Conservation (phyloP, 2,113 vertebrate species). For the Centropristis striata region DNA sequence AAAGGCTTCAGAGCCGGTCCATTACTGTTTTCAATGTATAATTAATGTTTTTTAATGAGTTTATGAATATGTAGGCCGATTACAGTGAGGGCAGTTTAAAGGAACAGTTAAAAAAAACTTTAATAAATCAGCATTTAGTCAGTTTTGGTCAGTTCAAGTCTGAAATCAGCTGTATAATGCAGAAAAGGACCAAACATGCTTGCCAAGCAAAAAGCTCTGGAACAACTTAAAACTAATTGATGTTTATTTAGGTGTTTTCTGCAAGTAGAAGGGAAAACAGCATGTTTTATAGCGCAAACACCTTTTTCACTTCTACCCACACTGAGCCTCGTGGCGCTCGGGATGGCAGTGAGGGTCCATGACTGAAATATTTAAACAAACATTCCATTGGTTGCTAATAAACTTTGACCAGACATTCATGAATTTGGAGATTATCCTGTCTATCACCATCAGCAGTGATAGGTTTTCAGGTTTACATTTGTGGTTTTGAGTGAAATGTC, state of each 20-base stretch:
- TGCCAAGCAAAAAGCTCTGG: background rate
- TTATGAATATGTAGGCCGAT: background rate
- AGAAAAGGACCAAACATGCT: background rate
- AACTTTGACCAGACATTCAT: background rate
- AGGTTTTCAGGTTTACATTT: background rate
- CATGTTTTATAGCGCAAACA: background rate
- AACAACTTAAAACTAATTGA: background rate
- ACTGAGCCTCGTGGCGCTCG: background rate
- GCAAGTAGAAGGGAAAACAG: background rate
- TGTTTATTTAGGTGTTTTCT: background rate
- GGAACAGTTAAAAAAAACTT: background rate
- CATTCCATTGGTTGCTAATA: background rate
- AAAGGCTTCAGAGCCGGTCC: constrained; percentile 15
- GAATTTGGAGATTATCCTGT: background rate
- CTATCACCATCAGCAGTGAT: background rate
- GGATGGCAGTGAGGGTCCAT: no score
- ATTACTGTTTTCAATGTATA: constrained; percentile 24
- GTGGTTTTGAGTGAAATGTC: background rate
- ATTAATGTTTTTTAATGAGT: constrained; percentile 38
- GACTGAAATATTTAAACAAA: background rate
- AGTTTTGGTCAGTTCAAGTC: background rate
- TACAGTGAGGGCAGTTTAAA: constrained; percentile 2
- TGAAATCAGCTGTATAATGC: background rate
- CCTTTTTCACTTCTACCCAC: background rate
- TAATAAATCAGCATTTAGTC: background rate